Evolutionary conservation across 2,888 invertebrate species (phyloP), one percentile per base, ranked within the genome.

Genomic region (Sisyra nigra): DNA sequence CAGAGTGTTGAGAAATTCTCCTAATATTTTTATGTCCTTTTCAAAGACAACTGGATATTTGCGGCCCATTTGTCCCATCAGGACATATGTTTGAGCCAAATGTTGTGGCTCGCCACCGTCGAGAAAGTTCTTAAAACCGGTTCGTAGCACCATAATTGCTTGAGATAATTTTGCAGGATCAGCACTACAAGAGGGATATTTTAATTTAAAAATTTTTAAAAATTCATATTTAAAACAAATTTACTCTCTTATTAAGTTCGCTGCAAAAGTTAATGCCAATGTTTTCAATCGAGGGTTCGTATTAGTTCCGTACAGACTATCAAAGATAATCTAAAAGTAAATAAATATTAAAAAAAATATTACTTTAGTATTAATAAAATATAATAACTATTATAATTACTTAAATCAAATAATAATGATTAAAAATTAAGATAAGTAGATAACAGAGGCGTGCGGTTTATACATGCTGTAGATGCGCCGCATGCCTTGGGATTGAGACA

Each of bases 211-310:
- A 8, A 29, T 10, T 10, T 9, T 39, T 24, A 8, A n/a, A 24
- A 24, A 2, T 39, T 38, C 9, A 19, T 8, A 14, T 11, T 11
- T 13, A 45, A 43, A 48, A 42, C 33, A 32, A 41, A 31, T n/a
- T 41, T 65, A 87, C 87, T 80, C 76, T 57, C 78, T 74, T 37
- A 89, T 78, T 38, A 91, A 73, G 53, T 85, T 83, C 45, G 80
- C 72, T 9, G 86, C 74, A 62, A 86, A 89, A 59, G 83, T 81
- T 10, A 93, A 65, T 1, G 88, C 82, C 60, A 84, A 67, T 5
- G 77, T 77, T 52, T 87, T 84, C 45, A 93, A 71, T 51, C 87
- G 80, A 0, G 79, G 70, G 62, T 89, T 91, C 0, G 88, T 86
- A 52, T 81, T 82, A 3, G 71, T 71, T 19, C 88, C 89, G 60